Evolutionary conservation across 2,797 vertebrate species (phyloP), one percentile per base, ranked within the genome.

Genomic region (Threskiornis aethiopicus): DNA sequence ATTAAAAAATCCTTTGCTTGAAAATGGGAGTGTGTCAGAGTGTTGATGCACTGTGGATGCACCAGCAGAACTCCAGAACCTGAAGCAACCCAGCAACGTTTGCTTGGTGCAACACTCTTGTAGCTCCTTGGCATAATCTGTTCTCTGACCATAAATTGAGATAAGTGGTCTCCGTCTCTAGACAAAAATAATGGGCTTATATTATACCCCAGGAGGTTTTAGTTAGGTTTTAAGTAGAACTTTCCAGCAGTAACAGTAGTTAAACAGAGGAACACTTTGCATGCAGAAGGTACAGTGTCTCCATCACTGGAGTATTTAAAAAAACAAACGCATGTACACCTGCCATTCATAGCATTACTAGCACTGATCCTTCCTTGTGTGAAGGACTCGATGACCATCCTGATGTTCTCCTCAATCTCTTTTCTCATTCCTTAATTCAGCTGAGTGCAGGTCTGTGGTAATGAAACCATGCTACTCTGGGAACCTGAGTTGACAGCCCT

Each of bases 321-420:
- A 61, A 67, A 35, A 3, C 4, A 41, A 42, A 15, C 1, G 4
- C 3, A 1, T 8, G 4, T 41, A 41, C 14, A n/a, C 20, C 10
- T 82, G 35, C 31, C 21, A 33, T 54, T 66, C 26, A 9, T 11
- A 35, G 9, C 18, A 26, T 41, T 47, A 9, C 41, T 87, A 46
- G 29, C 52, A 22, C 21, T 33, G 54, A 13, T 67, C 21, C 42
- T 73, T 72, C 1, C 1, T 37, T 3, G 3, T 61, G 46, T 26
- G 65, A 21, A 69, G 42, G 51, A 39, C 21, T 41, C 0, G 0
- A 5, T 19, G 21, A 35, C 42, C 47, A 7, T 61, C 24, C 24
- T 33, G 29, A 22, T 25, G 15, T 8, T 57, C 41, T 77, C 69
- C 49, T 79, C 22, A 33, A 88, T 80, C 22, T 87, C 31, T 62